Base-by-base conservation (phyloP, 1,140 invertebrate genomes). In the Akabosia matsudoensis region DNA sequence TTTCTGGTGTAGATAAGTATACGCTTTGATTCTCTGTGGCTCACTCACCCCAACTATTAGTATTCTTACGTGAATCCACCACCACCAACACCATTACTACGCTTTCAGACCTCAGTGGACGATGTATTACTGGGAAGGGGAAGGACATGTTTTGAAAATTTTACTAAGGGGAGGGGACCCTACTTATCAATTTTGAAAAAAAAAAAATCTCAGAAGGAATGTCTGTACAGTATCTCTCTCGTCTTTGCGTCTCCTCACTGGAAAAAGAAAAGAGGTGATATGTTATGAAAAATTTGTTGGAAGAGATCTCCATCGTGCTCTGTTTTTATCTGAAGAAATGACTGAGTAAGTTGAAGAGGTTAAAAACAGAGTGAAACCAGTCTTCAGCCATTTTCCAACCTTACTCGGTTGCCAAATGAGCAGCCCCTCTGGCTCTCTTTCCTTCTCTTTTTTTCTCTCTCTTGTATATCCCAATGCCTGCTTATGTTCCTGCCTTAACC, bases 111-210 rank as follows among this genome's bases (percentile, higher is more conserved):
- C 61, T 16, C 61, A 30, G 28, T 67, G 61, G 61, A 4, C 22
- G 61, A 30, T 16, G 28, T 16, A 10, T 10, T 10, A n/a, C n/a
- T n/a, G 7, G 7, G 61, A 67, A 67, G 61, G 61, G 61, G 61
- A 67, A 67, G 28, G 61, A 67, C 61, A 67, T 67, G 54, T 67
- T 67, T 28, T 67, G 61, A 67, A 67, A 67, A 28, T 67, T 45
- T 67, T 67, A 67, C 61, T 67, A 67, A 67, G 61, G 61, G 61
- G 61, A 67, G 61, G 61, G 61, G 61, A 30, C 61, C 61, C 61
- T 67, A n/a, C n/a, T 30, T 30, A 67, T 67, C 61, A 67, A 67
- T 67, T 67, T 67, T n/a, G n/a, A n/a, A n/a, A n/a, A n/a, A n/a
- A n/a, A n/a, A n/a, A n/a, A 67, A 67, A 67, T 67, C 61, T 67